A percentile compares a stretch with the other conserved stretches of the same genome.
These are phyloP conservation scores for Macrotus californicus DNA, from an alignment of 2,113 vertebrate species.

Conservation along the genomic window DNA sequence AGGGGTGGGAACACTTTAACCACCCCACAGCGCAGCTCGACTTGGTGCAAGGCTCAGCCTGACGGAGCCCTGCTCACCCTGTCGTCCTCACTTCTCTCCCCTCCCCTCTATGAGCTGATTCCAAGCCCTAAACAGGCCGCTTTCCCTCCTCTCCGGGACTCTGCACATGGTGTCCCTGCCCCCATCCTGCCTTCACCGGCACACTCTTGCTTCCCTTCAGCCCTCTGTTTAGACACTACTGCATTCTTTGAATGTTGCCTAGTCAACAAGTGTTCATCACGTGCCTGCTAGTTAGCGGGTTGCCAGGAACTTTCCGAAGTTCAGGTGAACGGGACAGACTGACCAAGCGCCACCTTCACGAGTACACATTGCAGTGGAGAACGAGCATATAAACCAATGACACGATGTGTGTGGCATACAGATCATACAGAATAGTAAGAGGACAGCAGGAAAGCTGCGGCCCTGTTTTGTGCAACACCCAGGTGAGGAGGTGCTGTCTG, in stretches of 20 bases:
- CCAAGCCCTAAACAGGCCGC: not conserved
- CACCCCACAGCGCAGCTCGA: not conserved
- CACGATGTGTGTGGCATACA: not conserved
- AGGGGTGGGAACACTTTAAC: not conserved
- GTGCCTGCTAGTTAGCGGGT: not conserved
- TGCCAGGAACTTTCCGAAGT: not conserved
- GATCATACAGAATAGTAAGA: not conserved
- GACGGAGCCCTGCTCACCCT: not conserved
- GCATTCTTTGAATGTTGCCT: not conserved
- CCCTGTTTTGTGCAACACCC: not conserved
- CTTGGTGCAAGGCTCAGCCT: not conserved
- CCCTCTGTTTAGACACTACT: not conserved
- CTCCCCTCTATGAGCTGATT: not conserved
- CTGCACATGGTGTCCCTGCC: not conserved
- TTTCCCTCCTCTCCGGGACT: not conserved
- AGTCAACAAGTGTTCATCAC: not conserved
- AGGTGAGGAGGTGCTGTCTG: not conserved
- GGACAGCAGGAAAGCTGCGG: not conserved
- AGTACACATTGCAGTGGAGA: not conserved
- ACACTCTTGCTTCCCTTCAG: not conserved
- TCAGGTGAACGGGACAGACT: not conserved
- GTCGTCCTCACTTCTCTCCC: not conserved
- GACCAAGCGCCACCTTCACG: not conserved
- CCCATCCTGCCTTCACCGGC: not conserved
- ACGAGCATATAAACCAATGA: not conserved